Conservation (phyloP, 2,888 invertebrate genomes). For the Ormyrus rosae region DNA sequence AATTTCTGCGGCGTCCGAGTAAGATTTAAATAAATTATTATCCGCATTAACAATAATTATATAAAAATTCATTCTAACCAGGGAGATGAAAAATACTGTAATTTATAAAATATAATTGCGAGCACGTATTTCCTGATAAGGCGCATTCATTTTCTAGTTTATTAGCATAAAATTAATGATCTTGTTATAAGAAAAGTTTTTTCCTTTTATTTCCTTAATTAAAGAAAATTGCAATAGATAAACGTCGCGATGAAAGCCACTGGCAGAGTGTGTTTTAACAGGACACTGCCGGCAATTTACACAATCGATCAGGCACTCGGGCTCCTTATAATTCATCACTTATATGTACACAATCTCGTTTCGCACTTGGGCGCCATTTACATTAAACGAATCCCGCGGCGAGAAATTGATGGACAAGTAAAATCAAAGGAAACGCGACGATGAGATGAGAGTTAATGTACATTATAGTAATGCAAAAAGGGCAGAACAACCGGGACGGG, state of each 20-base stretch:
- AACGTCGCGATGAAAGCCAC: constrained; percentile 25
- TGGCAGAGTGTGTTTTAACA: background rate
- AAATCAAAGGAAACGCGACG: constrained; percentile 8
- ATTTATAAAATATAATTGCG: constrained; percentile 25
- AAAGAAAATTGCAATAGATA: constrained; percentile 39
- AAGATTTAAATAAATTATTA: constrained; percentile 29
- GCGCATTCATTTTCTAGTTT: constrained; percentile 38
- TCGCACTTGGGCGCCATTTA: background rate
- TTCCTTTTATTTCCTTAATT: constrained; percentile 42
- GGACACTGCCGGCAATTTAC: constrained; percentile 24
- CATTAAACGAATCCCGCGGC: background rate
- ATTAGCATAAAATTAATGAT: constrained; percentile 46
- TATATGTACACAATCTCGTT: background rate
- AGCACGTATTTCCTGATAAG: constrained; percentile 30
- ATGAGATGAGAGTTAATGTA: too few species aligned
- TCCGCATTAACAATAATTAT: constrained; percentile 15
- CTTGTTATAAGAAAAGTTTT: constrained; percentile 41
- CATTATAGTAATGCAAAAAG: too few species aligned
- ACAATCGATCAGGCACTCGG: constrained; percentile 33
- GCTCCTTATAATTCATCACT: too few species aligned
- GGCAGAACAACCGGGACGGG: background rate
- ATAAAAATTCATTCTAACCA: background rate
- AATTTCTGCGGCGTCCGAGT: constrained; percentile 6
- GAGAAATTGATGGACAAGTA: background rate
- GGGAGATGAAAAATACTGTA: constrained; percentile 1